Evolutionary conservation across 1,140 invertebrate species (phyloP), one percentile per base, ranked within the genome.

Genomic region (Arion vulgaris): DNA sequence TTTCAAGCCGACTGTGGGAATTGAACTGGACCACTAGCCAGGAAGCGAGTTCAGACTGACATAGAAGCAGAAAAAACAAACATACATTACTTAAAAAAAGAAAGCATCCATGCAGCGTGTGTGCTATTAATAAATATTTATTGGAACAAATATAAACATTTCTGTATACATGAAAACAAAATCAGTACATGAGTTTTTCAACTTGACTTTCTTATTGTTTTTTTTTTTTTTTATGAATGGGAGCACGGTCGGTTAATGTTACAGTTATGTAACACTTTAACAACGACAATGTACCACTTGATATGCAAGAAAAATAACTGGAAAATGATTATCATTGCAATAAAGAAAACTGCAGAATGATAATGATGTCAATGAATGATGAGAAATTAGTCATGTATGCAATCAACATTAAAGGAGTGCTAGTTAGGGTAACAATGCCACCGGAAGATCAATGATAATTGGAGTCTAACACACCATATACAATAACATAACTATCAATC

Each of bases 381-480:
- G 2, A 66, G 2, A 66, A 1, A 23, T n/a, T n/a, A n/a, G n/a
- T 66, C 62, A 28, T 66, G 62, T 34, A 66, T 2, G 17, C 62
- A 32, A 66, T 11, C 62, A 66, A 66, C 17, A 7, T 7, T 1
- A 32, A 66, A 32, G n/a, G 28, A 34, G n/a, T 32, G n/a, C 4
- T n/a, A n/a, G n/a, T n/a, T 28, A 66, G 62, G 62, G 62, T 32
- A 66, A 34, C 62, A 57, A n/a, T 57, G 53, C 53, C 53, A 57
- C 53, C 53, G 62, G 62, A 66, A 66, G 62, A 66, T 66, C 62
- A 32, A 28, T 32, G 62, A 32, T 66, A 32, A 66, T 17, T 66
- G 62, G n/a, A 66, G 28, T 66, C 62, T 66, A 32, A 66, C 2
- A 32, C 28, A 66, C 32, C 5, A 32, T 7, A 66, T 32, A 32